These are phyloP conservation scores for Scrobipalpa costella DNA, from an alignment of 2,888 invertebrate genomes.

Conservation along the genomic window DNA sequence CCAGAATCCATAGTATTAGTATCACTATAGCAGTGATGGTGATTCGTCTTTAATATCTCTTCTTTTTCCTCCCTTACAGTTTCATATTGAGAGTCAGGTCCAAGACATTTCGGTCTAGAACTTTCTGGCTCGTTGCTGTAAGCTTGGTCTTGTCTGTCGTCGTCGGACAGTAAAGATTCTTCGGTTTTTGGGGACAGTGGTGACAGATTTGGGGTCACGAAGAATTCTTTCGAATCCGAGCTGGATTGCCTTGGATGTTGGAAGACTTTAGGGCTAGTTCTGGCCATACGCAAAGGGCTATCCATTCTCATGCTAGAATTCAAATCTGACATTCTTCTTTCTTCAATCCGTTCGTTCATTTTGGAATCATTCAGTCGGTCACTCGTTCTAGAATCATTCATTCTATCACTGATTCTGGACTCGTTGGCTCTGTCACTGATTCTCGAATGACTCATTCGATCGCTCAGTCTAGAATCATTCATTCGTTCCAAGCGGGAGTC, in stretches of 20 bases:
- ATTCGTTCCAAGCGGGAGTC: conserved; percentile 44
- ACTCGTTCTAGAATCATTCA: conserved; percentile 43
- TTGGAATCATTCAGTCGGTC: conserved; percentile 43
- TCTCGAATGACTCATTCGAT: conserved; percentile 43
- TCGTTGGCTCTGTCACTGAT: conserved; percentile 44
- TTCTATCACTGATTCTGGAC: conserved; percentile 41
- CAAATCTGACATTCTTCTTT: conserved; percentile 55
- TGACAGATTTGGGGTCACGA: conserved; percentile 58
- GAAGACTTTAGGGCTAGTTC: conserved; percentile 55
- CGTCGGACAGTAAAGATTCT: conserved; percentile 68
- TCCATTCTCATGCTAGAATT: conserved; percentile 68
- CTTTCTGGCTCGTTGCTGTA: conserved; percentile 66
- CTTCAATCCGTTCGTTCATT: conserved; percentile 43
- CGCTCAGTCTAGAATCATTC: conserved; percentile 46
- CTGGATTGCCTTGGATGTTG: conserved; percentile 58
- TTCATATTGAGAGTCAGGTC: conserved; percentile 73
- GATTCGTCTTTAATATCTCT: conserved; percentile 64
- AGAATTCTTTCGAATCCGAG: conserved; percentile 59
- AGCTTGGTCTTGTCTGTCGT: conserved; percentile 56
- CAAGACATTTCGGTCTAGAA: conserved; percentile 55
- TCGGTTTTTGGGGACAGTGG: conserved; percentile 72
- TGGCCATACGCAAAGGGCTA: conserved; percentile 53
- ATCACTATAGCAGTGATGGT: conserved; percentile 80
- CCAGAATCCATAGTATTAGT: conserved; percentile 85
- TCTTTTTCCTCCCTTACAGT: conserved; percentile 65